phyloP scores from a whole-genome alignment of 2,888 invertebrate genomes.

The Carcina quercana region DNA sequence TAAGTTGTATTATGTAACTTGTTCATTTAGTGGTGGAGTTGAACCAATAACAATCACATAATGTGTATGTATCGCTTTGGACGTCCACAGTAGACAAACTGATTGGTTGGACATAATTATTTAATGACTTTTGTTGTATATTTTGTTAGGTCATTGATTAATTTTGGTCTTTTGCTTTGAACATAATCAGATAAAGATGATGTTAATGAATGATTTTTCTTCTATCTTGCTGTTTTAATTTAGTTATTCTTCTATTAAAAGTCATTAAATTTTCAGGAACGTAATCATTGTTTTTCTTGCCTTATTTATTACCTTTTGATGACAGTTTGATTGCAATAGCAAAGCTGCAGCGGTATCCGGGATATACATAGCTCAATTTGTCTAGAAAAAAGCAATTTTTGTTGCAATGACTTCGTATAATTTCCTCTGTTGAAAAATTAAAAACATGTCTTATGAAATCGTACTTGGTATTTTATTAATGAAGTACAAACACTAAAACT shows the following conservation, averaged over 20 bases:
- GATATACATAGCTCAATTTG: too few species aligned
- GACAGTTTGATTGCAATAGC: too few species aligned
- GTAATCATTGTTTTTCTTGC: conserved; percentile 38
- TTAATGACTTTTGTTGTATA: conserved; percentile 75
- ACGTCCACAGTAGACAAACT: conserved; percentile 56
- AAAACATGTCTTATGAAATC: too few species aligned
- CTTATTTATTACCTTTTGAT: conserved; percentile 4
- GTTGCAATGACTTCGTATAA: too few species aligned
- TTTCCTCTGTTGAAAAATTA: too few species aligned
- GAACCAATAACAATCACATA: conserved; percentile 34
- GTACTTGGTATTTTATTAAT: too few species aligned
- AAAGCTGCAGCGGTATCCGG: too few species aligned
- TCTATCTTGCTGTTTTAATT: conserved; percentile 74
- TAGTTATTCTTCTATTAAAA: conserved; percentile 75
- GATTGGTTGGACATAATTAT: conserved; percentile 69
- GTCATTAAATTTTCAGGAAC: conserved; percentile 74
- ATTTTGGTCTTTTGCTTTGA: conserved; percentile 68
- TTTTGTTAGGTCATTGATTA: conserved; percentile 75
- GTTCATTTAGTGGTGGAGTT: conserved; percentile 63
- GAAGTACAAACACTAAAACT: too few species aligned
- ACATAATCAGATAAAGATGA: conserved; percentile 65
- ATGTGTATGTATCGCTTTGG: conserved; percentile 50
- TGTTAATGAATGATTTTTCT: conserved; percentile 69
- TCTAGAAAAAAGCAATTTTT: too few species aligned
- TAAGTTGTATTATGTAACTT: conserved; percentile 69